A percentile compares a stretch with the other conserved stretches of the same genome.
These are phyloP conservation scores for Polylopha cassiicola DNA, from an alignment of 2,888 invertebrate species.

Conservation along the genomic window DNA sequence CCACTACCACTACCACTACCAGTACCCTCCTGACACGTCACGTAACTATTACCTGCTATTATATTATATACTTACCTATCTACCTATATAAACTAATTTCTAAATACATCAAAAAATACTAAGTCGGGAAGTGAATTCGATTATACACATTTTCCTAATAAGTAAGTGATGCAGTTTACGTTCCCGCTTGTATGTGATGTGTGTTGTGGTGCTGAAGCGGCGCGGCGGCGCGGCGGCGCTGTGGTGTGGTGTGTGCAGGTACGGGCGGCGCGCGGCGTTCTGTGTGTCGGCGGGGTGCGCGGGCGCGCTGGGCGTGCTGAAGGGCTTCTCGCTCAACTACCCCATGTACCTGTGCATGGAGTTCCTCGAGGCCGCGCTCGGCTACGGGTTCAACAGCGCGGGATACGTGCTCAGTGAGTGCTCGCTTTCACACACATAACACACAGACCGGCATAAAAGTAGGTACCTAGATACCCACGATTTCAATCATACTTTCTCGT, in stretches of 20 bases:
- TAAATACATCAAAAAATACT: too few species aligned
- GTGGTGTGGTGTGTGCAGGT: constrained; percentile 57
- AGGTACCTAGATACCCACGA: too few species aligned
- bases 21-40: neutral
- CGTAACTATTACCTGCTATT: too few species aligned
- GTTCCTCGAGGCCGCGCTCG: constrained; percentile 75
- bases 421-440: too few species aligned
- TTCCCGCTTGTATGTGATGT: too few species aligned
- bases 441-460: too few species aligned
- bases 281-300: constrained; percentile 66
- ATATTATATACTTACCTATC: neutral
- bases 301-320: constrained; percentile 68
- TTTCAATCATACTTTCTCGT: too few species aligned
- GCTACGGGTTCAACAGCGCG: constrained; percentile 76
- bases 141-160: too few species aligned
- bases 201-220: neutral
- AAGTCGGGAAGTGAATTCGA: too few species aligned
- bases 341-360: constrained; percentile 74
- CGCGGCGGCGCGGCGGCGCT: too few species aligned
- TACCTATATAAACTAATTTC: too few species aligned
- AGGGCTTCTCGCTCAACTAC: constrained; percentile 75
- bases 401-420: constrained; percentile 64
- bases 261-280: constrained; percentile 75
- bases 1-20: neutral
- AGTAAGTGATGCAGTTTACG: too few species aligned